Base-by-base conservation (phyloP, 2,888 invertebrate species). In the Netelia virgata region DNA sequence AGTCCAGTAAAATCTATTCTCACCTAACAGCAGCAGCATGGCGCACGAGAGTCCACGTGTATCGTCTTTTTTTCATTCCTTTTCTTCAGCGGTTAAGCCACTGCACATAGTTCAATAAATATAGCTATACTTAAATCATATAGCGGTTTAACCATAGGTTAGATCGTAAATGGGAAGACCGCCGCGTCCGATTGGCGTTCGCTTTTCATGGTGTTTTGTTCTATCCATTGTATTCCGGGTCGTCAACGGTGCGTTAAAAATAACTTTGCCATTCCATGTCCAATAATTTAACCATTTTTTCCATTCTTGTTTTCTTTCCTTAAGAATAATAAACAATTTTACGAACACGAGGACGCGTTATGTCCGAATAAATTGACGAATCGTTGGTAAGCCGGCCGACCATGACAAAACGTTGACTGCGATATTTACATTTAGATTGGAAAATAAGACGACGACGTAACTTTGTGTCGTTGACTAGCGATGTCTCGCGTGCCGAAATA, bases 1-100 rank as follows among this genome's bases (percentile, higher is more conserved):
- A 63, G 73, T 64, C 43, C 77, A 73, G 66, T 72, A 81, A 72
- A 81, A 84, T 73, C 73, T 76, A 77, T 76, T 81, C 74, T 79
- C 74, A 75, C 57, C 59, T 16, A 9, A 3, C 41, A 77, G 59
- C 79, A 75, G 16, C 57, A 50, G 47, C 57, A 72, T 55, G 41
- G 55, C 20, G 69, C 74, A 59, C 47, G 28, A 36, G 28, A 57
- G 36, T 75, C 68, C 41, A 70, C 70, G 75, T 76, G 75, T 50
- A 80, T 75, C 50, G n/a, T 59, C 66, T 69, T 70, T 81, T 81
- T 83, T 77, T 59, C 41, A n/a, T 72, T 75, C 59, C 28, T 74
- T 74, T 75, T 57, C 63, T 75, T 79, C 23, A n/a, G n/a, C 55
- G 68, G 69, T 70, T 74, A 69, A 83, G 55, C 79, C 83, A 11